Conservation (phyloP, 2,797 vertebrate species). For the Cyprinodon diabolis region DNA sequence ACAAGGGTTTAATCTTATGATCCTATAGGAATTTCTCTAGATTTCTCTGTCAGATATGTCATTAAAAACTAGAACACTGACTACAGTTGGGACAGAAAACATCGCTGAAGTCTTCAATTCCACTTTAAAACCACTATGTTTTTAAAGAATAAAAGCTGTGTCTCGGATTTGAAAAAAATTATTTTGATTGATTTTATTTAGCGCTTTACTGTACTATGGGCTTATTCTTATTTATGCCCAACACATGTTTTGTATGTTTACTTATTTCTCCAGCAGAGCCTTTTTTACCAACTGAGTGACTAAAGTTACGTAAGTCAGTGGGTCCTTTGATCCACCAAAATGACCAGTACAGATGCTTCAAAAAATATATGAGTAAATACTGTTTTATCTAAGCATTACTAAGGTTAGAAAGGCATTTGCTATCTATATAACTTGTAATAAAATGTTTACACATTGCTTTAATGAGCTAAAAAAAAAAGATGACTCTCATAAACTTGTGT, state of each 20-base stretch:
- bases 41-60: no score
- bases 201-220: not conserved
- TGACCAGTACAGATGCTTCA: not conserved
- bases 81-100: no score
- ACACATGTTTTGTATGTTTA: not conserved
- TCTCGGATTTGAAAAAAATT: not conserved
- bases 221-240: not conserved
- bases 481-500: not conserved
- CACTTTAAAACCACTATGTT: no score
- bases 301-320: not conserved
- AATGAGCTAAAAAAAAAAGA: not conserved
- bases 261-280: no score
- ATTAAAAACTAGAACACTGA: no score
- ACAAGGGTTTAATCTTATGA: not conserved
- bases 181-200: not conserved
- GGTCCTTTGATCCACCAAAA: not conserved
- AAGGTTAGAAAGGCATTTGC: not conserved
- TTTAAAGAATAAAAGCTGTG: no score
- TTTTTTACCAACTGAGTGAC: not conserved
- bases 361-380: not conserved
- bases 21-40: not conserved
- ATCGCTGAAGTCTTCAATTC: no score
- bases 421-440: not conserved
- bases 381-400: not conserved
- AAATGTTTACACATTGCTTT: not conserved